Evolutionary conservation across 2,888 invertebrate species (phyloP), one percentile per base, ranked within the genome.

Genomic region (Andrena minutula): DNA sequence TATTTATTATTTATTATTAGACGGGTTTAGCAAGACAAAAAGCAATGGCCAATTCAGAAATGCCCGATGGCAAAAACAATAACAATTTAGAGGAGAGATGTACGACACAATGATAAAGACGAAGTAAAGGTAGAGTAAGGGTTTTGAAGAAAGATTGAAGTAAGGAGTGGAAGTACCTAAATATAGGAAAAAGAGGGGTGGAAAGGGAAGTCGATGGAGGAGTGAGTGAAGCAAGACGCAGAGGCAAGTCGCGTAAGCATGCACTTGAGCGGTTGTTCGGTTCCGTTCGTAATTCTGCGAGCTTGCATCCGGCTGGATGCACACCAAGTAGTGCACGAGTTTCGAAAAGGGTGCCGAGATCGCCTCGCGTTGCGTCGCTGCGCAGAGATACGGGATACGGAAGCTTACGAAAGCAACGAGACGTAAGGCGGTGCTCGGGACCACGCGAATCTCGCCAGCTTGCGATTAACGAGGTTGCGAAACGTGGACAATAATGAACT

Each of bases 401-500:
- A 72, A 80, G 76, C 71, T 83, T 76, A 60, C 75, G 75, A 58
- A 74, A 30, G 61, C 79, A 85, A 77, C 79, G 82, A 85, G 79
- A 83, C 79, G 83, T 76, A 47, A 69, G 61, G 12, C 68, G 63
- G 35, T 1, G 75, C 73, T 66, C 47, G 35, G 65, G 56, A 61
- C 58, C 86, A 79, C 68, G 68, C 74, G 79, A 76, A 73, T 77
- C 74, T 63, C 74, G 58, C 10, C 70, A 5, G 65, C 71, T 68
- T 64, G 58, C 72, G 79, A 69, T 79, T 89, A 86, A 87, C 75
- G 84, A 87, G 79, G 75, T 82, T 85, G 79, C 80, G 81, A 85
- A 83, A 84, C 60, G 78, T 61, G 61, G 61, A 63, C 68, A 72
- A 75, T 87, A 88, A 88, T 79, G 82, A 89, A 84, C 78, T 79